Evolutionary conservation across 2,888 invertebrate species (phyloP), one percentile per base, ranked within the genome.

Genomic region (Maniola hyperantus): DNA sequence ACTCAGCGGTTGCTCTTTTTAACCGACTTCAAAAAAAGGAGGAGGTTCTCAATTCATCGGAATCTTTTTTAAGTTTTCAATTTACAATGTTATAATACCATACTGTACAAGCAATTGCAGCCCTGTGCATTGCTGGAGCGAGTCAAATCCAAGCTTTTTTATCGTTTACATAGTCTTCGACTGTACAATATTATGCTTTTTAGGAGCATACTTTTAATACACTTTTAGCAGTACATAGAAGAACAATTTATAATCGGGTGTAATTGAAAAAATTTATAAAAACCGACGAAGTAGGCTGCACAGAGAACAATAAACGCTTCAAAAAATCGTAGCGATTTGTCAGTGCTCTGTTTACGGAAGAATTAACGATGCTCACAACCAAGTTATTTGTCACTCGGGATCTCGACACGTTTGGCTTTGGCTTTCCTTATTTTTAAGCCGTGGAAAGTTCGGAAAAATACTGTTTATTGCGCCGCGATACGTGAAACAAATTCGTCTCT

Each of bases 331-430:
- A 50, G 65, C 69, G 70, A 71, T 71, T 68, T 71, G 64, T 73
- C 70, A 65, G 69, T 46, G 66, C 65, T 64, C 63, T 65, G 70
- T 73, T 72, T 70, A 67, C 73, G 66, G 65, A 65, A 65, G 69
- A 71, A 71, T 71, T 71, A 71, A 69, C 69, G 71, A 75, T 63
- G 66, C 62, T 64, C 66, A 51, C 73, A 73, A 71, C 74, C 72
- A 71, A 72, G 75, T 71, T 74, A 75, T 77, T 76, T 77, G 76
- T 77, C 77, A 73, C 72, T 66, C 69, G 68, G 69, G 68, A 67
- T 72, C 74, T 66, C 61, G 69, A 69, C 72, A 71, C 74, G 67
- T 75, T 72, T 72, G 74, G 70, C 71, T 72, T 72, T 73, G 68
- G 44, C 72, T 74, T 72, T 71, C 67, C 73, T 75, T 75, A 73